These are phyloP conservation scores for Patella vulgata DNA, from an alignment of 1,140 invertebrate species.

Conservation along the genomic window DNA sequence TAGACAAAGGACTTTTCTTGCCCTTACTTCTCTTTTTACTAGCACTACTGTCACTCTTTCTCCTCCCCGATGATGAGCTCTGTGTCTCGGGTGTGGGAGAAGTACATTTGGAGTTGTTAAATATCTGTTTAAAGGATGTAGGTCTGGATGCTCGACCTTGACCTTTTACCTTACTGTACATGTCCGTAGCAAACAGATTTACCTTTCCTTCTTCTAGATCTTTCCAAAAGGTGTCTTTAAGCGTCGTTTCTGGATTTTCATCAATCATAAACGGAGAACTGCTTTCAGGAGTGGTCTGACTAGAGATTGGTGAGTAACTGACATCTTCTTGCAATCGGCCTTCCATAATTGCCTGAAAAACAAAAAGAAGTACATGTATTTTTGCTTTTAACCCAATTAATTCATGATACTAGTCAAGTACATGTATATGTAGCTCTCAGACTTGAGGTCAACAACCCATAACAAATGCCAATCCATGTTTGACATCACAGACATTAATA, in stretches of 20 bases:
- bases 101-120: neutral
- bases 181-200: slow-evolving; percentile 55
- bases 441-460: too few relatives aligned
- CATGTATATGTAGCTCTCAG: too few relatives aligned
- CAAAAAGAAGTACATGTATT: slow-evolving; percentile 1
- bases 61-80: too few relatives aligned
- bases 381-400: too few relatives aligned
- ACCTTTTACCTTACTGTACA: slow-evolving; percentile 60
- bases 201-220: slow-evolving; percentile 61
- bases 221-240: slow-evolving; percentile 62
- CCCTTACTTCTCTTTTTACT: slow-evolving; percentile 12
- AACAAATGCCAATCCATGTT: too few relatives aligned
- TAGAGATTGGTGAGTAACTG: neutral
- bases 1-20: neutral
- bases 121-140: slow-evolving; percentile 24
- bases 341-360: slow-evolving; percentile 45
- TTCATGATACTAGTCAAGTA: too few relatives aligned
- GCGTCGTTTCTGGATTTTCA: slow-evolving; percentile 1
- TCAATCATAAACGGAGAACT: neutral
- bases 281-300: neutral
- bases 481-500: too few relatives aligned
- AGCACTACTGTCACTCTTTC: neutral
- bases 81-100: too few relatives aligned
- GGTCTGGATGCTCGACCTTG: slow-evolving; percentile 30
- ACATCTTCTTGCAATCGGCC: slow-evolving; percentile 17